These are phyloP conservation scores for Cuculus canorus DNA, from an alignment of 2,797 vertebrate species.

Conservation along the genomic window DNA sequence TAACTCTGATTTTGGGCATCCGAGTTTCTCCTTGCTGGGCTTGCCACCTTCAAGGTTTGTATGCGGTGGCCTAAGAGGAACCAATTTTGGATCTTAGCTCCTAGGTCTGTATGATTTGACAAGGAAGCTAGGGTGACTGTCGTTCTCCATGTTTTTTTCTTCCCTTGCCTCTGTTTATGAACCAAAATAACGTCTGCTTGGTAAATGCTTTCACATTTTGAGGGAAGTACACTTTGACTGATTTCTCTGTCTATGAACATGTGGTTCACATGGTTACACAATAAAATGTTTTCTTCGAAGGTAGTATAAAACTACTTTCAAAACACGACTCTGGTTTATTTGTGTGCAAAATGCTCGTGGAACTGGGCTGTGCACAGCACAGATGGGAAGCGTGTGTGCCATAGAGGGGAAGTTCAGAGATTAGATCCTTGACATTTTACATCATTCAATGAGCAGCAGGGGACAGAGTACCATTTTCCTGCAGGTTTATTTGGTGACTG, in stretches of 20 bases:
- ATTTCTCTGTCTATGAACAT: neutral
- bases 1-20: neutral
- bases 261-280: neutral
- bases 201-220: neutral
- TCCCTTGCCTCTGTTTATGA: neutral
- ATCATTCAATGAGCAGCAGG: neutral
- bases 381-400: fast-evolving
- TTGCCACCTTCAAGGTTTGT: neutral
- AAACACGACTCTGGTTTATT: neutral
- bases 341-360: neutral
- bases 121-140: neutral
- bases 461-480: neutral
- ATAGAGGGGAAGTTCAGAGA: neutral
- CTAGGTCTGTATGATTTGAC: neutral
- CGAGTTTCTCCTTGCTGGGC: neutral
- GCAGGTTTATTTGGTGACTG: neutral
- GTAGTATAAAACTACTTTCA: neutral
- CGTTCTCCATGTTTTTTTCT: neutral
- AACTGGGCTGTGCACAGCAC: neutral
- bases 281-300: neutral
- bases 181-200: neutral
- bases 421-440: neutral
- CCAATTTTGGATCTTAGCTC: neutral
- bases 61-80: neutral
- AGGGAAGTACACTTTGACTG: neutral